Percentiles rank a stretch among this genome's conserved stretches.
These are phyloP conservation scores for Rallus crepitans DNA, from an alignment of 2,797 vertebrate species.

Conservation along the genomic window DNA sequence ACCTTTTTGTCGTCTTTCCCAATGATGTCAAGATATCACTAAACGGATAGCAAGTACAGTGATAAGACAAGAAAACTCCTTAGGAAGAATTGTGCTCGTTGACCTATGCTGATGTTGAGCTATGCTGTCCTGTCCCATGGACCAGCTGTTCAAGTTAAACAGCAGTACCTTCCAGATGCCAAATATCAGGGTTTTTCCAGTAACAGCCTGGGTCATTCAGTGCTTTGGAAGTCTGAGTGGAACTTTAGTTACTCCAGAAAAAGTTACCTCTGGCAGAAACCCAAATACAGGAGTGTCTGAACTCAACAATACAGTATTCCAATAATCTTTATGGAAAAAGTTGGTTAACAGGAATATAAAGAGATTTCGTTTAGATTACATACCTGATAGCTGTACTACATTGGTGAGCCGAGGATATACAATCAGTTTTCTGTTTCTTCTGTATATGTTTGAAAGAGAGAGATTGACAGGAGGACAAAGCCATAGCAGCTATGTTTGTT, in stretches of 20 bases:
- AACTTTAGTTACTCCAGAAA: not conserved
- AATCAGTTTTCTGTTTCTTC: conserved; percentile 91
- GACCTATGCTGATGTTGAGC: not conserved
- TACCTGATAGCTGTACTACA: conserved; percentile 67
- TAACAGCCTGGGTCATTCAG: not conserved
- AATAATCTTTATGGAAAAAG: not conserved
- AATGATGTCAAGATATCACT: not conserved
- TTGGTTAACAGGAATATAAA: not conserved
- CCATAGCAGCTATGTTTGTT: conserved; percentile 58
- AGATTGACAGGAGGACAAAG: not conserved
- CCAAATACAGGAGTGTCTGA: not conserved
- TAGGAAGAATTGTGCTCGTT: not conserved
- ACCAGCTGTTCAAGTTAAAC: not conserved
- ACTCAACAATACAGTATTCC: not conserved
- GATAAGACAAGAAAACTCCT: not conserved
- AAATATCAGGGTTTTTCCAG: not conserved
- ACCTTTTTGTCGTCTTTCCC: not conserved
- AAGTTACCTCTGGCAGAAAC: not conserved
- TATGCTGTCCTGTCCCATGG: not conserved
- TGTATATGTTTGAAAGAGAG: conserved; percentile 81
- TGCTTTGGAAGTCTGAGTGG: not conserved
- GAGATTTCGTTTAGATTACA: not conserved
- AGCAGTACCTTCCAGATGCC: not conserved
- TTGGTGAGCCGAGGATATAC: conserved; percentile 70
- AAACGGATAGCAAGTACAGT: not conserved